Percentiles rank a stretch among this genome's conserved stretches.
Evolutionary conservation across 1,140 invertebrate genomes (phyloP).

Genomic region (silkworm (Bombyx mori)): ASM3026992v2 NC_085112.1:6073001-6073500

Average conservation of each 20-base stretch:
- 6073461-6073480: slow-evolving; percentile 6
- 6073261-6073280: slow-evolving; percentile 69
- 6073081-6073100: slow-evolving; percentile 70
- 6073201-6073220: slow-evolving; percentile 63
- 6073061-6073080: slow-evolving; percentile 70
- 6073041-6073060: slow-evolving; percentile 69
- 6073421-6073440: slow-evolving; percentile 19
- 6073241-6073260: slow-evolving; percentile 69
- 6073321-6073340: slow-evolving; percentile 64
- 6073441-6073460: slow-evolving; percentile 19
- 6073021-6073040: slow-evolving; percentile 71
- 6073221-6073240: slow-evolving; percentile 69
- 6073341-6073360: slow-evolving; percentile 67
- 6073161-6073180: slow-evolving; percentile 58
- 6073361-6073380: slow-evolving; percentile 40
- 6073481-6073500: slow-evolving; percentile 2
- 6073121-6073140: slow-evolving; percentile 57
- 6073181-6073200: slow-evolving; percentile 59
- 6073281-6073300: slow-evolving; percentile 64
- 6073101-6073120: slow-evolving; percentile 65
- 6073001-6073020: slow-evolving; percentile 70
- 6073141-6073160: slow-evolving; percentile 59
- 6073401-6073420: slow-evolving; percentile 17
- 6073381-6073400: slow-evolving; percentile 18
- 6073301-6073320: slow-evolving; percentile 62